Conservation (phyloP, 2,888 invertebrate genomes). For the Drosophila tanythrix region DNA sequence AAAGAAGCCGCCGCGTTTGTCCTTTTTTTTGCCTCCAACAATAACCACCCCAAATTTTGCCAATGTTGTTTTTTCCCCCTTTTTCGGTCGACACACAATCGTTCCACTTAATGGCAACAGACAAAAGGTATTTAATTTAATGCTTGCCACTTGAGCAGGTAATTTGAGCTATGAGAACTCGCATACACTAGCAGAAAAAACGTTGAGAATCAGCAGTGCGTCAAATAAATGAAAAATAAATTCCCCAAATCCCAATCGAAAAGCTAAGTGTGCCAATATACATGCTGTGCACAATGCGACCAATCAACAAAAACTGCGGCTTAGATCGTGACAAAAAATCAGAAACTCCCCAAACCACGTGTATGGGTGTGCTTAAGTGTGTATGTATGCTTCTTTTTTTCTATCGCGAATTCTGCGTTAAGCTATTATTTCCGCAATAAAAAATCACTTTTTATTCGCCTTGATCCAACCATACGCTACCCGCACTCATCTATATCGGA, state of each 20-base stretch:
- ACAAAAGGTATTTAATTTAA: slow-evolving; percentile 78
- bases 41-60: slow-evolving; percentile 4
- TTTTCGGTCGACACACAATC: slow-evolving; percentile 32
- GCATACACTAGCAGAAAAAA: slow-evolving; percentile 31
- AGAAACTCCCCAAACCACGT: slow-evolving; percentile 37
- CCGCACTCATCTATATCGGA: not conserved
- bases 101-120: slow-evolving; percentile 66
- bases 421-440: slow-evolving; percentile 32
- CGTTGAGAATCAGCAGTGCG: not conserved
- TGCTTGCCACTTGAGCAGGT: slow-evolving; percentile 67
- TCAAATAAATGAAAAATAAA: not conserved
- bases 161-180: slow-evolving; percentile 65
- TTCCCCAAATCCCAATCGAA: slow-evolving; percentile 28
- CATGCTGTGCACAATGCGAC: slow-evolving; percentile 53
- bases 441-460: not conserved
- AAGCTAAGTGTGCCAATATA: slow-evolving; percentile 62
- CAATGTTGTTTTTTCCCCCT: slow-evolving; percentile 13
- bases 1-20: slow-evolving; percentile 22
- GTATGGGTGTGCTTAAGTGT: slow-evolving; percentile 2
- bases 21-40: slow-evolving; percentile 15
- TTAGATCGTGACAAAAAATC: slow-evolving; percentile 72
- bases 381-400: slow-evolving; percentile 7
- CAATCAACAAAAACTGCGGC: slow-evolving; percentile 57
- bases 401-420: slow-evolving; percentile 6
- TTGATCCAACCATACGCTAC: not conserved